These are phyloP conservation scores for Pseudomyrmex pallidus DNA, from an alignment of 1,140 invertebrate genomes.

Conservation along the genomic window DNA sequence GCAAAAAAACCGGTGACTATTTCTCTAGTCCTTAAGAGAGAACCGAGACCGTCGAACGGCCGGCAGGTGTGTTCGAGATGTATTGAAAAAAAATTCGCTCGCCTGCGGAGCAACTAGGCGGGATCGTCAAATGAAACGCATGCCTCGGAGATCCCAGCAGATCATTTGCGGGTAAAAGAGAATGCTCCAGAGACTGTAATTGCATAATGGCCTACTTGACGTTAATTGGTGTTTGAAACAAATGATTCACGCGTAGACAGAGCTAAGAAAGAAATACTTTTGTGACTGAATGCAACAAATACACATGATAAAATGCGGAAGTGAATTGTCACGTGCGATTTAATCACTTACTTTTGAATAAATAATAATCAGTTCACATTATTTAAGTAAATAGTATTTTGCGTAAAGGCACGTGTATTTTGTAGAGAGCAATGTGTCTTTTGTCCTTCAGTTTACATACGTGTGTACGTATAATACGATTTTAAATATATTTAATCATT, in stretches of 20 bases:
- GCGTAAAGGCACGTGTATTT: no score
- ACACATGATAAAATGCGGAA: background rate
- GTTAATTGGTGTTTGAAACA: conserved; percentile 34
- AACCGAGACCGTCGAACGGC: conserved; percentile 30
- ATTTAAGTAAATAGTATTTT: no score
- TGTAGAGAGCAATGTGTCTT: no score
- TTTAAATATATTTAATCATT: background rate
- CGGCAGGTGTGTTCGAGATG: conserved; percentile 76
- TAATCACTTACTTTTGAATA: conserved; percentile 10
- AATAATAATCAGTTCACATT: background rate
- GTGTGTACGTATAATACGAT: background rate
- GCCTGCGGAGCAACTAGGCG: conserved; percentile 34
- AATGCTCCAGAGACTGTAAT: conserved; percentile 5
- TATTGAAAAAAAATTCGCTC: conserved; percentile 55
- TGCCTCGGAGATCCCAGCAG: background rate
- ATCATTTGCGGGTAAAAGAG: conserved; percentile 5
- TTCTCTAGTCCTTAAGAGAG: conserved; percentile 76
- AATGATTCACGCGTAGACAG: background rate
- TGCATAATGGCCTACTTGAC: conserved; percentile 41
- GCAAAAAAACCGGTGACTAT: conserved; percentile 76
- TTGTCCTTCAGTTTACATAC: background rate
- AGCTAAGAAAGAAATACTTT: background rate
- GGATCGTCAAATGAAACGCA: conserved; percentile 34
- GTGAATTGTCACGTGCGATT: background rate
- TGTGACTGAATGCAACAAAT: conserved; percentile 11